Evolutionary conservation across 2,797 vertebrate genomes (phyloP).

Genomic region (Clarias fuscus): DNA sequence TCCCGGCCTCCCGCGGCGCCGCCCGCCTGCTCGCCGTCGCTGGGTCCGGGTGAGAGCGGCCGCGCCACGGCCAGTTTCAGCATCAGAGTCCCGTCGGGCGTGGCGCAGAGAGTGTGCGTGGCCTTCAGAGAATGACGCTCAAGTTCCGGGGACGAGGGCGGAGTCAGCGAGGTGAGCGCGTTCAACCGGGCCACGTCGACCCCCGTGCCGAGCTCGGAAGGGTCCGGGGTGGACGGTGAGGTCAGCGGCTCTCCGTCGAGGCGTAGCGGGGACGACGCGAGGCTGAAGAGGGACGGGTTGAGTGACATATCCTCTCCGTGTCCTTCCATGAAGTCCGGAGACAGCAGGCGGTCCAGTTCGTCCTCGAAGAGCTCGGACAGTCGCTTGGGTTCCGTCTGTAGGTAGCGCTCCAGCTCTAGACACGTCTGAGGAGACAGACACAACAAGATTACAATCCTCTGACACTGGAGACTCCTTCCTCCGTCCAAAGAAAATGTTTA

Average conservation of each 20-base stretch:
- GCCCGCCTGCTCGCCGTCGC: slow-evolving; percentile 85
- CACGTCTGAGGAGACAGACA: slow-evolving; percentile 81
- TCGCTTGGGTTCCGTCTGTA: slow-evolving; percentile 94
- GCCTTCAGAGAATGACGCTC: slow-evolving; percentile 93
- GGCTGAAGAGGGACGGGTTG: slow-evolving; percentile 77
- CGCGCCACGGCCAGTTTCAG: slow-evolving; percentile 87
- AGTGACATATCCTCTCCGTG: slow-evolving; percentile 82
- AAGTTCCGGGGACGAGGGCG: slow-evolving; percentile 95
- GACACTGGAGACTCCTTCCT: background rate
- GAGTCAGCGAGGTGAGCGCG: slow-evolving; percentile 95
- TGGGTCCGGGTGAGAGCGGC: slow-evolving; percentile 79
- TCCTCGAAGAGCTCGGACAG: slow-evolving; percentile 93
- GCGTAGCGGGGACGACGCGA: slow-evolving; percentile 77
- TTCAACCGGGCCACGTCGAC: slow-evolving; percentile 96
- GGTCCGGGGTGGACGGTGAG: slow-evolving; percentile 40
- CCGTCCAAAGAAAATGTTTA: background rate
- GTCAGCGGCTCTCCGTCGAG: slow-evolving; percentile 74
- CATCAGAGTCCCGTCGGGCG: slow-evolving; percentile 89
- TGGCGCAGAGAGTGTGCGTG: slow-evolving; percentile 86
- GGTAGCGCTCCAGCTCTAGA: slow-evolving; percentile 94
- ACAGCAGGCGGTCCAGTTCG: slow-evolving; percentile 90
- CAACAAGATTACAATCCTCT: background rate
- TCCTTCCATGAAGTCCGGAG: slow-evolving; percentile 83
- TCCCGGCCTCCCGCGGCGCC: slow-evolving; percentile 68
- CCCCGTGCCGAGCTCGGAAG: slow-evolving; percentile 56